These are phyloP conservation scores for Tetramorium bicarinatum DNA, from an alignment of 2,888 invertebrate species.

Conservation along the genomic window DNA sequence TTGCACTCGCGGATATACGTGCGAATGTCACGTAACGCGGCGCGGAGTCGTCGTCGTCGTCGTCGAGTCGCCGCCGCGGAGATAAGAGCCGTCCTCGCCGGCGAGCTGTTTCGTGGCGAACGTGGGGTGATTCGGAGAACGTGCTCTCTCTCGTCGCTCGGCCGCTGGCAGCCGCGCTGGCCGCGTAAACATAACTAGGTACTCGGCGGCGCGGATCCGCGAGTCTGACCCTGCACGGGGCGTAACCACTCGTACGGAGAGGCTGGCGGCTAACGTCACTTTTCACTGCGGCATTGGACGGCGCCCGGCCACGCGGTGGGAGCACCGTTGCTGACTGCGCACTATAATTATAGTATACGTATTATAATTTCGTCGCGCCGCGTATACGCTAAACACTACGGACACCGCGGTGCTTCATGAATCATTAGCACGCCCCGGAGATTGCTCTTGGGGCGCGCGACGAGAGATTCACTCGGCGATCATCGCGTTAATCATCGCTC, in stretches of 20 bases:
- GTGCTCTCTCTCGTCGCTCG: background rate
- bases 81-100: slow-evolving; percentile 14
- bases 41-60: background rate
- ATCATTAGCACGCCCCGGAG: slow-evolving; percentile 11
- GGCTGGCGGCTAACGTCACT: slow-evolving; percentile 73
- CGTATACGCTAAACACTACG: slow-evolving; percentile 7
- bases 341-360: slow-evolving; percentile 40
- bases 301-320: slow-evolving; percentile 62
- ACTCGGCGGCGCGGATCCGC: slow-evolving; percentile 63
- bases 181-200: slow-evolving; percentile 75
- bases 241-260: slow-evolving; percentile 76
- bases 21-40: background rate
- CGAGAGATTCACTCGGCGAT: background rate
- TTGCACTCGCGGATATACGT: background rate
- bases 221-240: slow-evolving; percentile 76
- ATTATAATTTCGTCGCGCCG: slow-evolving; percentile 23
- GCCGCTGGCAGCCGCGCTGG: slow-evolving; percentile 40
- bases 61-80: background rate
- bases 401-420: slow-evolving; percentile 7
- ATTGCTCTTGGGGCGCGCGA: background rate
- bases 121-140: too few relatives aligned
- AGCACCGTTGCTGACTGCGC: slow-evolving; percentile 53
- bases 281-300: slow-evolving; percentile 77
- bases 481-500: background rate
- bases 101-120: background rate